Evolutionary conservation across 2,888 invertebrate species (phyloP), one percentile per base, ranked within the genome.

Genomic region (Drosophila eohydei): DNA sequence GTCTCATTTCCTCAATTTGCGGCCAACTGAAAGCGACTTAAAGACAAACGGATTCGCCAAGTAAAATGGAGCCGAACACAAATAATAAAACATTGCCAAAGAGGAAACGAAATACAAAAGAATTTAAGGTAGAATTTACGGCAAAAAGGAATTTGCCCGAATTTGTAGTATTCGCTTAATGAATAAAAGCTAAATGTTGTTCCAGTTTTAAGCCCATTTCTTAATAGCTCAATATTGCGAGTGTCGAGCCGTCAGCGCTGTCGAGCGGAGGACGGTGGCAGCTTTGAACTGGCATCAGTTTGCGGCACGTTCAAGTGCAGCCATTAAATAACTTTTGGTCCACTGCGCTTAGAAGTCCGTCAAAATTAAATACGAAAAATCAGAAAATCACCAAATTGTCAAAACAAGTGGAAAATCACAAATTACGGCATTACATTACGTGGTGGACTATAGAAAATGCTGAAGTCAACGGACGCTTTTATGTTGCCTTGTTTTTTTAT

Each of bases 361-460:
- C 71, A 68, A 75, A 89, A 81, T 89, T 81, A 81, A 79, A 81
- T 74, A 69, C 58, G 63, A 56, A 66, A 66, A 74, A 74, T 77
- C 58, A 56, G 34, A 76, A 78, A 89, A 78, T 84, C 85, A 58
- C 66, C 72, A 88, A 86, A 89, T 89, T 89, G 85, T 80, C 78
- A 82, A 84, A 81, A 81, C 80, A 89, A 89, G 88, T 86, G 82
- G 78, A 77, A 89, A 86, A 85, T 89, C 87, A 83, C 74, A 78
- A 83, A 81, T 86, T 77, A 72, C 73, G 64, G 59, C 62, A 67
- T 71, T 71, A 70, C 34, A 71, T 57, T 78, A 87, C 79, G 89
- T 77, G 72, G 71, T 52, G 36, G 60, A 50, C 41, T 71, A 66
- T 63, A 41, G 73, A 66, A 74, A 55, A 57, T 36, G 26, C 72